A percentile compares a stretch with the other conserved stretches of the same genome.
Conservation (phyloP, 2,113 vertebrate species). For the Mesitornis unicolor region DNA sequence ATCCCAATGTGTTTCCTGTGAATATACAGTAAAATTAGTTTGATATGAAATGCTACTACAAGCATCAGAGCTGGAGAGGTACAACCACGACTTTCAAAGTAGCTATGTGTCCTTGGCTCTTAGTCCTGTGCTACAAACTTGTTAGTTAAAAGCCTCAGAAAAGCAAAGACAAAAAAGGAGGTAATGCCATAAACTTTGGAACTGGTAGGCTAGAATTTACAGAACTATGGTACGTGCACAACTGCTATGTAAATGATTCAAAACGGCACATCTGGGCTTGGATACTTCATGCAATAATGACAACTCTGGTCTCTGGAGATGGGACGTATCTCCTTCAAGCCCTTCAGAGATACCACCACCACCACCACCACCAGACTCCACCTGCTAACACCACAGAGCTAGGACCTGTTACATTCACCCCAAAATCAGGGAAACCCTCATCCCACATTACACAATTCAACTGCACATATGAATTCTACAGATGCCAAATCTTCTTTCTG, state of each 20-base stretch:
- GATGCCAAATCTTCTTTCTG: background rate
- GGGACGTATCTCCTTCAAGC: background rate
- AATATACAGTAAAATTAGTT: background rate
- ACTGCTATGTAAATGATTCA: background rate
- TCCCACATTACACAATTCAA: background rate
- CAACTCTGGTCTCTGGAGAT: background rate
- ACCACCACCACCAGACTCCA: too few relatives aligned
- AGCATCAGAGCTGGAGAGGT: background rate
- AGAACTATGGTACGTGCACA: background rate
- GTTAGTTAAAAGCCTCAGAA: background rate
- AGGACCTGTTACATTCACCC: background rate
- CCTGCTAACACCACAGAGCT: too few relatives aligned
- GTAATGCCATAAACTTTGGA: background rate
- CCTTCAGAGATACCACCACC: background rate
- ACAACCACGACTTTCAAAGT: background rate
- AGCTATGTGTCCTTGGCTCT: background rate
- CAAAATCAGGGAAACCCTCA: background rate
- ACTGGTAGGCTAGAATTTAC: background rate
- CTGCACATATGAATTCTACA: background rate
- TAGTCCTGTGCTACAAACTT: background rate
- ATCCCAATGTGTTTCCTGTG: background rate
- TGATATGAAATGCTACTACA: background rate
- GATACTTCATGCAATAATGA: background rate
- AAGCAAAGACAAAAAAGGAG: background rate
- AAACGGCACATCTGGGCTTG: background rate